A percentile compares a stretch with the other conserved stretches of the same genome.
These are phyloP conservation scores for Timema podura DNA, from an alignment of 2,888 invertebrate genomes.

Conservation along the genomic window DNA sequence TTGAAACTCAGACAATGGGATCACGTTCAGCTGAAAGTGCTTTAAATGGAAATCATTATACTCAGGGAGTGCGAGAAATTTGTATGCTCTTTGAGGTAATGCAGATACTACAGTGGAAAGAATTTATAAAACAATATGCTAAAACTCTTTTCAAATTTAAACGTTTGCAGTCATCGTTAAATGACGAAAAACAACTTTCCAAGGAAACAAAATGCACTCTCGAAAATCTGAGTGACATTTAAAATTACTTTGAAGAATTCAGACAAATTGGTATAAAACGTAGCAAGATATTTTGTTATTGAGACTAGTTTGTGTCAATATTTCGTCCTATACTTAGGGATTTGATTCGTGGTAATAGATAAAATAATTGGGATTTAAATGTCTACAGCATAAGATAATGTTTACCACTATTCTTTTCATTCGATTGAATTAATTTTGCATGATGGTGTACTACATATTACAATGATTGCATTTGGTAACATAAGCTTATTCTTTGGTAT, in stretches of 20 bases:
- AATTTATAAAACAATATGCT: too few relatives aligned
- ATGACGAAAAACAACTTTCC: neutral
- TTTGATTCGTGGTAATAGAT: neutral
- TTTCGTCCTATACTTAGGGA: neutral
- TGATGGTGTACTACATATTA: neutral
- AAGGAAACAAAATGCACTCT: neutral
- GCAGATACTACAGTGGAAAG: too few relatives aligned
- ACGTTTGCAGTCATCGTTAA: neutral
- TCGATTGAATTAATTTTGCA: slow-evolving; percentile 6
- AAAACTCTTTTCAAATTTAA: neutral
- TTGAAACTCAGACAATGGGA: too few relatives aligned
- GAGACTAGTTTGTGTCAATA: neutral
- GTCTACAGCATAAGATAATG: neutral
- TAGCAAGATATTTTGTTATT: neutral
- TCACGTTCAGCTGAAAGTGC: too few relatives aligned
- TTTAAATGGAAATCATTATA: too few relatives aligned
- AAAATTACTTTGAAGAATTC: neutral
- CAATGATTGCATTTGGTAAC: neutral
- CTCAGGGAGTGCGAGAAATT: too few relatives aligned
- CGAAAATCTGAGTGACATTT: neutral
- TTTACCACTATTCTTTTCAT: slow-evolving; percentile 1
- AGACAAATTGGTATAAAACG: neutral
- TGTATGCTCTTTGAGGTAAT: too few relatives aligned
- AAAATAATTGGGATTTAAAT: neutral
- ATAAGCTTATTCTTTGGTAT: neutral